phyloP scores from a whole-genome alignment of 2,113 vertebrate genomes.

The Clinocottus analis region DNA sequence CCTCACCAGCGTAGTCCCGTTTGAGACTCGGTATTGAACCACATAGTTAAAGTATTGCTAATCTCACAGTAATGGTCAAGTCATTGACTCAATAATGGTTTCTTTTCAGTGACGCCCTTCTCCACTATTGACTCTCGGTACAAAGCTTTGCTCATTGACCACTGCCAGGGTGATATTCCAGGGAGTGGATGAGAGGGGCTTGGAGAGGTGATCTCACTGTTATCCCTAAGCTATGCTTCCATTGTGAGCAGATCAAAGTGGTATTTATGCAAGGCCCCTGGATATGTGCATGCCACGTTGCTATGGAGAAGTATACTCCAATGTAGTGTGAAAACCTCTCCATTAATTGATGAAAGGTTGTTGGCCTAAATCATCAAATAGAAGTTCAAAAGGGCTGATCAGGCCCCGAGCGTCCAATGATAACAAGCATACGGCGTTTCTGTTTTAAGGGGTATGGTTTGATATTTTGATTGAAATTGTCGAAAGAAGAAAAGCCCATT shows the following conservation, averaged over 20 bases:
- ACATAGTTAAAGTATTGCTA: constrained; percentile 41
- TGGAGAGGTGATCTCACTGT: constrained; percentile 66
- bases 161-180: constrained; percentile 47
- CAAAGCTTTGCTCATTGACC: constrained; percentile 56
- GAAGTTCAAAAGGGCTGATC: constrained; percentile 60
- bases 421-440: constrained; percentile 11
- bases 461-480: not conserved
- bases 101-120: constrained; percentile 61
- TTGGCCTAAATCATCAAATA: constrained; percentile 52
- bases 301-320: constrained; percentile 39
- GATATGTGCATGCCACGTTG: constrained; percentile 30
- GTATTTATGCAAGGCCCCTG: constrained; percentile 52
- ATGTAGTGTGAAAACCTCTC: constrained; percentile 54
- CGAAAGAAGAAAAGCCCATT: too few species aligned
- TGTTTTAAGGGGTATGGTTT: not conserved
- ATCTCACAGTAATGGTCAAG: constrained; percentile 50
- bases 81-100: constrained; percentile 47
- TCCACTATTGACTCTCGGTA: constrained; percentile 54
- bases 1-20: constrained; percentile 11
- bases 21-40: constrained; percentile 20
- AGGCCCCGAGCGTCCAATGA: constrained; percentile 17
- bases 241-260: constrained; percentile 73
- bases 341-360: constrained; percentile 69
- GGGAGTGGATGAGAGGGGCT: constrained; percentile 55
- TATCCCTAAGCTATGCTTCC: constrained; percentile 61